Conservation (phyloP, 2,113 vertebrate species). For the Serranochromis macrocephalus region DNA sequence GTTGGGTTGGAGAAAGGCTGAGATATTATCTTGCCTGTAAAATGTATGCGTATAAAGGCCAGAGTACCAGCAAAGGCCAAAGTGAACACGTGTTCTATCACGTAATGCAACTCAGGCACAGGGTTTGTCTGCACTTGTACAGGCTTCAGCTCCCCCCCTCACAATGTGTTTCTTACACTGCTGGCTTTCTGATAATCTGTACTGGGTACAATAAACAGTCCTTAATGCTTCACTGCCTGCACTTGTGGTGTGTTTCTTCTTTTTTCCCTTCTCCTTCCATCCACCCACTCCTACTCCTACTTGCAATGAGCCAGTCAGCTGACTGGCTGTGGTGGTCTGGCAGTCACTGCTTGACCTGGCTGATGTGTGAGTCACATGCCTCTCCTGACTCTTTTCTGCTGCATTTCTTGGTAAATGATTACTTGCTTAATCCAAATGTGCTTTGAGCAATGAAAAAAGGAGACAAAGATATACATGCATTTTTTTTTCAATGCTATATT, state of each 20-base stretch:
- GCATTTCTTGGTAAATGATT: constrained; percentile 29
- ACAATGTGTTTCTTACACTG: constrained; percentile 81
- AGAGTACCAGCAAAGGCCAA: not conserved
- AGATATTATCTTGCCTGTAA: not conserved
- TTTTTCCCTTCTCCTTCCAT: not conserved
- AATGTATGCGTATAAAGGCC: not conserved
- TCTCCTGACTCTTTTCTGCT: not conserved
- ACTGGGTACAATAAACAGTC: constrained; percentile 95
- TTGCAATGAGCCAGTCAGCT: constrained; percentile 38
- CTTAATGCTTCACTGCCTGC: constrained; percentile 64
- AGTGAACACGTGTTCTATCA: not conserved
- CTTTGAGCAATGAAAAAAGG: not conserved
- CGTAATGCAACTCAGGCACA: not conserved
- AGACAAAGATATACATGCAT: not conserved
- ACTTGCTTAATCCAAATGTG: not conserved
- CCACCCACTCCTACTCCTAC: not conserved
- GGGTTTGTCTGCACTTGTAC: constrained; percentile 62
- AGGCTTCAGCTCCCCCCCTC: constrained; percentile 49
- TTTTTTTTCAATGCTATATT: not conserved
- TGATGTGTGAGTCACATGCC: constrained; percentile 38
- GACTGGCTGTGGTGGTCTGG: constrained; percentile 3
- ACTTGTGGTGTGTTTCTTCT: constrained; percentile 36
- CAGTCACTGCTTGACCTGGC: constrained; percentile 23
- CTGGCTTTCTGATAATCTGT: constrained; percentile 90
- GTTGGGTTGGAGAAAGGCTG: not conserved